A percentile compares a stretch with the other conserved stretches of the same genome.
phyloP scores from a whole-genome alignment of 2,113 vertebrate genomes.

The Notothenia coriiceps region DNA sequence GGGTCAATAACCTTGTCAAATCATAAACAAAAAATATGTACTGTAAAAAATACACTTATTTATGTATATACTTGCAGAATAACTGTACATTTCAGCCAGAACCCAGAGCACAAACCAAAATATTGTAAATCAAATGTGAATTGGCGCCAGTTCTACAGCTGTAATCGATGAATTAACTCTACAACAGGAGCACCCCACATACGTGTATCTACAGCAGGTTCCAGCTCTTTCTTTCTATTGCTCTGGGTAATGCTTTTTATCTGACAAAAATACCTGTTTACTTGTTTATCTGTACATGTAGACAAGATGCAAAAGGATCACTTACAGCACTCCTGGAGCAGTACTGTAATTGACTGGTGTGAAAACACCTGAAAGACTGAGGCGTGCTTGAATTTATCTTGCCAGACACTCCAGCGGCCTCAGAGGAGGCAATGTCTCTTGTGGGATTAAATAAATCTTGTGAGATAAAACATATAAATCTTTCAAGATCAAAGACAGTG shows the following conservation, averaged over 20 bases:
- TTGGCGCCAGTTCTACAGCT: neutral
- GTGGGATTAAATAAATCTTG: slow-evolving; percentile 39
- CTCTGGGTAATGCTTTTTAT: neutral
- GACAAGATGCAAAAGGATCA: slow-evolving; percentile 13
- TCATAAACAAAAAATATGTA: too few relatives aligned
- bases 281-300: slow-evolving; percentile 12
- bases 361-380: slow-evolving; percentile 47
- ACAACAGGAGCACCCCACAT: neutral
- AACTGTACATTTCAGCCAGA: neutral
- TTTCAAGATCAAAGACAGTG: slow-evolving; percentile 36
- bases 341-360: slow-evolving; percentile 3
- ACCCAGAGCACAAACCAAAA: neutral
- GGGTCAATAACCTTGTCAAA: too few relatives aligned
- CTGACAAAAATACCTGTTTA: slow-evolving; percentile 2
- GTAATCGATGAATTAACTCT: neutral
- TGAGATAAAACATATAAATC: slow-evolving; percentile 44
- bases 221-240: neutral
- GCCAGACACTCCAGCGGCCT: slow-evolving; percentile 28
- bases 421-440: slow-evolving; percentile 16
- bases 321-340: neutral
- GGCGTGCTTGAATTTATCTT: slow-evolving; percentile 30
- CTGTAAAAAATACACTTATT: too few relatives aligned
- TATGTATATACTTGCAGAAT: neutral
- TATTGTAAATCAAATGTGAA: neutral
- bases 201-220: neutral